Conservation (phyloP, 1,140 invertebrate genomes). For the Drosophila baimaii region DNA sequence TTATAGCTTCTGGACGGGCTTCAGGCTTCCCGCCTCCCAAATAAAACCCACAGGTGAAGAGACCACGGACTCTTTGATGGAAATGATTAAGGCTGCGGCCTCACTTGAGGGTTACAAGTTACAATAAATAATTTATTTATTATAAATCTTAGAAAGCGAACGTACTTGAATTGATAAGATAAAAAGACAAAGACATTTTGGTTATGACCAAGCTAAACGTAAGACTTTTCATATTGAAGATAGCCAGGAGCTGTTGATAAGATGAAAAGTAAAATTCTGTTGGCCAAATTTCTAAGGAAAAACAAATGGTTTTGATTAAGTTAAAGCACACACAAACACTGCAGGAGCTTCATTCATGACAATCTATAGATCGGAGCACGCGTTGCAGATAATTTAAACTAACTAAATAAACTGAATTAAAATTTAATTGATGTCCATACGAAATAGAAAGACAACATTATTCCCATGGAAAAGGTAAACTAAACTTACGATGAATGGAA, state of each 20-base stretch:
- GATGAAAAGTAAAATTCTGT: constrained; percentile 4
- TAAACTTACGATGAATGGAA: background rate
- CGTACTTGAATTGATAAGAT: constrained; percentile 6
- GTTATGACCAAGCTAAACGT: constrained; percentile 5
- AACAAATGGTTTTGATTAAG: background rate
- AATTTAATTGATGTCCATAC: no score
- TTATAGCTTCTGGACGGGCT: constrained; percentile 86
- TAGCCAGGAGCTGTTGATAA: constrained; percentile 3
- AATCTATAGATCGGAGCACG: background rate
- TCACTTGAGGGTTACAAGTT: constrained; percentile 33
- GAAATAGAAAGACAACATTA: background rate
- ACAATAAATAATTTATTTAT: constrained; percentile 25
- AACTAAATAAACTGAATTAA: background rate
- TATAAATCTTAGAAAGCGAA: background rate
- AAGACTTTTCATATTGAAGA: background rate
- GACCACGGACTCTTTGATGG: constrained; percentile 84
- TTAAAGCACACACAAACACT: no score
- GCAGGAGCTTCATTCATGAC: background rate
- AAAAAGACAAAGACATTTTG: background rate
- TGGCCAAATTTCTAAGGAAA: background rate
- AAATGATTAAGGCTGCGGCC: constrained; percentile 76
- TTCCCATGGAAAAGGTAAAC: no score
- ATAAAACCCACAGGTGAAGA: constrained; percentile 86
- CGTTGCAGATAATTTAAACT: background rate
- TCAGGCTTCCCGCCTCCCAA: constrained; percentile 88